Evolutionary conservation across 2,113 vertebrate genomes (phyloP).

Genomic region (Hirundichthys speculiger): DNA sequence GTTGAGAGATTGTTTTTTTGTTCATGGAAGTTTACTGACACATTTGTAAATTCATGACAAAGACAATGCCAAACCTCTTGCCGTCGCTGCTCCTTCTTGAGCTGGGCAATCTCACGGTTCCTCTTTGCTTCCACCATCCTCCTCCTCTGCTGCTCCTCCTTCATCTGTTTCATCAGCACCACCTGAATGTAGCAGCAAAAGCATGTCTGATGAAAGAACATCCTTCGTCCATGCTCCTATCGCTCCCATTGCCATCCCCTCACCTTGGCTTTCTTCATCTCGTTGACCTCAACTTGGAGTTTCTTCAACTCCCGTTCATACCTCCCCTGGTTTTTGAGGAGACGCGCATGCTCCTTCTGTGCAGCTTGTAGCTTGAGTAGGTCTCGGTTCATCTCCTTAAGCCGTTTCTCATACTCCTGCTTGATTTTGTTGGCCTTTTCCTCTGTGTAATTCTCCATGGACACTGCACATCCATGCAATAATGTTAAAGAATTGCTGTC

Average conservation of each 20-base stretch:
- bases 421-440: constrained; percentile 94
- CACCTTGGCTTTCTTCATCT: constrained; percentile 99
- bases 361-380: constrained; percentile 93
- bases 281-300: constrained; percentile 90
- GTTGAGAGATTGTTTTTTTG: too few relatives aligned
- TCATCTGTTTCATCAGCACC: constrained; percentile 97
- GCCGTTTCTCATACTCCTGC: constrained; percentile 93
- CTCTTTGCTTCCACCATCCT: constrained; percentile 92
- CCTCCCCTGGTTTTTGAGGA: constrained; percentile 95
- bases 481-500: not conserved
- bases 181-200: constrained; percentile 78
- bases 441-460: constrained; percentile 98
- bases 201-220: not conserved
- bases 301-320: constrained; percentile 95
- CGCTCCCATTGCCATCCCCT: not conserved
- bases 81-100: constrained; percentile 95
- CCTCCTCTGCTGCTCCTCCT: constrained; percentile 94
- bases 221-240: not conserved
- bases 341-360: constrained; percentile 93
- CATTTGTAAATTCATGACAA: not conserved
- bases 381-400: constrained; percentile 98
- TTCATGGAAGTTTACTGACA: too few relatives aligned
- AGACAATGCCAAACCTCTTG: constrained; percentile 81
- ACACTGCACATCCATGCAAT: constrained; percentile 64
- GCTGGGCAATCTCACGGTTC: constrained; percentile 93